Evolutionary conservation across 1,140 invertebrate species (phyloP), one percentile per base, ranked within the genome.

Genomic region (Druon quercuslanigerum): DNA sequence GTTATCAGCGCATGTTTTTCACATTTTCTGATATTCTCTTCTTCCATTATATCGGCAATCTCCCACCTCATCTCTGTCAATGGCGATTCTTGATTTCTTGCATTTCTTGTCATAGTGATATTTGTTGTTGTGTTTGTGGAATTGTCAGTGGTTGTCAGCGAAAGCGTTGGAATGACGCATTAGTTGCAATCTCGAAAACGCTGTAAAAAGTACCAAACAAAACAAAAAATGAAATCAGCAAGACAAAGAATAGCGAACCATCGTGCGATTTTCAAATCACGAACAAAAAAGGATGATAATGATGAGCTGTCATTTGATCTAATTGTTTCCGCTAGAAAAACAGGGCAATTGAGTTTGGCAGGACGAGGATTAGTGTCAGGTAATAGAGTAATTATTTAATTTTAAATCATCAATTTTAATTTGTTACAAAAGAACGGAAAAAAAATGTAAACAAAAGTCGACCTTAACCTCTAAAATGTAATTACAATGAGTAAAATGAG

Each of bases 341-440:
- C 94, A 74, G 97, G 97, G 20, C 93, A 94, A 78, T 91, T 98
- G 17, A 96, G 96, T 92, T 92, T 98, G 75, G 94, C 95, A 51
- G 94, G 94, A 77, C 93, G 94, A 87, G 95, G 94, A 75, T 90
- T 97, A 74, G 92, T 93, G 40, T 92, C 93, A 91, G 95, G 96
- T 97, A 91, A 92, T 91, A 86, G 46, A 40, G 78, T 72, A 72
- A 14, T 17, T 56, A 20, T 74, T 50, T 17, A n/a, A 52, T 75
- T 46, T 50, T 46, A 54, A 66, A 56, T 76, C 66, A 71, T 60
- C 11, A 70, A 14, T 74, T 46, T 14, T 16, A 13, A 50, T 54
- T 52, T 14, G 19, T 33, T 33, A 33, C 75, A 14, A 56, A 33
- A 72, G 13, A 70, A 54, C 50, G 25, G 17, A 14, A 33, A 57